These are phyloP conservation scores for Brenthis hecate DNA, from an alignment of 2,888 invertebrate genomes.

Conservation along the genomic window DNA sequence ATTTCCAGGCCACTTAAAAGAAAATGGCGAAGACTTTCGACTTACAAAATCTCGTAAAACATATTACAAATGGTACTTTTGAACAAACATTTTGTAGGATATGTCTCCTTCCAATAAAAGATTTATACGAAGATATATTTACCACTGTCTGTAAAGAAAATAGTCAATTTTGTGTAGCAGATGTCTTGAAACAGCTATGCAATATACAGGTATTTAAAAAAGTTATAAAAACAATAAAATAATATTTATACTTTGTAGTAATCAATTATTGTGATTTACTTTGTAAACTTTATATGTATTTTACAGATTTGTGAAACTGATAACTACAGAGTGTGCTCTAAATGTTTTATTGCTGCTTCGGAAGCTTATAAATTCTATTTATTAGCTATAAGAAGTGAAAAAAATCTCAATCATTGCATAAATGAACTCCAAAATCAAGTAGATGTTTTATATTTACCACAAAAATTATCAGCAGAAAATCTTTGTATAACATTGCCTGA, in stretches of 20 bases:
- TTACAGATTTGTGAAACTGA: conserved; percentile 57
- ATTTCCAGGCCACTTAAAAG: conserved; percentile 28
- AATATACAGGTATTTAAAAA: conserved; percentile 28
- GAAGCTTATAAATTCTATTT: conserved; percentile 64
- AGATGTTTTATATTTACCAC: conserved; percentile 46
- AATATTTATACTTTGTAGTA: not conserved
- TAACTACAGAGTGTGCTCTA: conserved; percentile 59
- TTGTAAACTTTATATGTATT: conserved; percentile 18
- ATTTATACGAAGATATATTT: conserved; percentile 60
- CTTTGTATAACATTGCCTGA: conserved; percentile 60
- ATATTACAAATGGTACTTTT: conserved; percentile 63
- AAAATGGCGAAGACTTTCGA: conserved; percentile 57
- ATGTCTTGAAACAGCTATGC: conserved; percentile 55
- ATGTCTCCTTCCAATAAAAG: conserved; percentile 59
- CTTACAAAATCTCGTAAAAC: conserved; percentile 60
- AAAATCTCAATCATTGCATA: conserved; percentile 58
- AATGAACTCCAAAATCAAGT: conserved; percentile 54
- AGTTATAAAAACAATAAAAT: not conserved
- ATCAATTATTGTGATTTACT: not conserved
- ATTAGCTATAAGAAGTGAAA: conserved; percentile 53
- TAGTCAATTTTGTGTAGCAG: conserved; percentile 64
- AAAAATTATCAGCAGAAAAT: conserved; percentile 46
- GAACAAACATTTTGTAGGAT: conserved; percentile 61
- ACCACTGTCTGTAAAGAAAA: conserved; percentile 64
- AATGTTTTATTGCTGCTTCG: conserved; percentile 61